These are phyloP conservation scores for Pammene fasciana DNA, from an alignment of 2,888 invertebrate genomes.

Conservation along the genomic window DNA sequence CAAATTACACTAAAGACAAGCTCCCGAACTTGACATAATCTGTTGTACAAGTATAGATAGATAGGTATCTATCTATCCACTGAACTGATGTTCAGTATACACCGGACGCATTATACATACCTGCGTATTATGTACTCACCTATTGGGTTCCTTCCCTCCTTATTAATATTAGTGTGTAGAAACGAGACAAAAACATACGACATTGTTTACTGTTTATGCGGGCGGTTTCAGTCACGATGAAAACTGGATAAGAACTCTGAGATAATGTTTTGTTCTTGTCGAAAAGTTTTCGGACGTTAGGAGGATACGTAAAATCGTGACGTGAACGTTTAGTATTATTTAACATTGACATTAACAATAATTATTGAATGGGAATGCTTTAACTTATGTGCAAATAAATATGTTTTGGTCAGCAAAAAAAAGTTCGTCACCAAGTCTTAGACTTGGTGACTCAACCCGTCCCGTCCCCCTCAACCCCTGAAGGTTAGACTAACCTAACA, in stretches of 20 bases:
- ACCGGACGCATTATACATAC: not conserved
- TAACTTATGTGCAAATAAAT: no score
- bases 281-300: not conserved
- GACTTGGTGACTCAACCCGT: no score
- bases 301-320: not conserved
- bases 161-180: not conserved
- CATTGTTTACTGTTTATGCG: slow-evolving; percentile 3
- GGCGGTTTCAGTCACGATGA: slow-evolving; percentile 11
- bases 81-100: not conserved
- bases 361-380: no score
- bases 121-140: no score
- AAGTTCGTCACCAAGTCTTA: no score
- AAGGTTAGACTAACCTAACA: no score
- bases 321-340: no score
- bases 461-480: no score
- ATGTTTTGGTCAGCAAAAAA: no score
- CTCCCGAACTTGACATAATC: not conserved
- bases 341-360: no score
- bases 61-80: no score
- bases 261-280: slow-evolving; percentile 23
- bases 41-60: not conserved
- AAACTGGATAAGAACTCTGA: slow-evolving; percentile 15
- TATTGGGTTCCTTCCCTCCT: not conserved
- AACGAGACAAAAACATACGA: slow-evolving; percentile 11
- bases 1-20: not conserved